A percentile compares a stretch with the other conserved stretches of the same genome.
Evolutionary conservation across 2,797 vertebrate genomes (phyloP).

Genomic region (Scyliorhinus canicula): DNA sequence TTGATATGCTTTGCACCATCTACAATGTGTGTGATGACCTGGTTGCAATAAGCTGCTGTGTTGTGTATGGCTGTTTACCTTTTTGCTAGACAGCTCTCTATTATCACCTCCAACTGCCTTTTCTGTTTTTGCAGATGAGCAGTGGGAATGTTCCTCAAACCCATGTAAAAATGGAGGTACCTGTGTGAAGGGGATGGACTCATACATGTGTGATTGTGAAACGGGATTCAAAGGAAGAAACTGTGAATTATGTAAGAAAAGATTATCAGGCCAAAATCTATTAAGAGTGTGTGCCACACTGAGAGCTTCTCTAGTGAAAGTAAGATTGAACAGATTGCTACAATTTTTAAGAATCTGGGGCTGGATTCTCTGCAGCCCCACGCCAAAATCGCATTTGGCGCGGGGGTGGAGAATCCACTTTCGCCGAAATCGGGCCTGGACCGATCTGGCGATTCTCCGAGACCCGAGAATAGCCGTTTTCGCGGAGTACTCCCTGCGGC

Average conservation of each 20-base stretch:
- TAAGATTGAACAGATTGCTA: background rate
- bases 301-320: background rate
- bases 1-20: background rate
- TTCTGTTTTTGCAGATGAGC: constrained; percentile 52
- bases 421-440: too few relatives aligned
- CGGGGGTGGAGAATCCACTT: too few relatives aligned
- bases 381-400: too few relatives aligned
- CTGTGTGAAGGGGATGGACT: constrained; percentile 57
- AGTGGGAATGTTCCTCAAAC: constrained; percentile 65
- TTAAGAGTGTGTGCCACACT: background rate
- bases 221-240: constrained; percentile 75
- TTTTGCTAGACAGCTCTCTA: background rate
- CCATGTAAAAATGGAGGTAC: constrained; percentile 81
- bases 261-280: background rate
- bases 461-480: too few relatives aligned
- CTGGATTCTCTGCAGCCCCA: too few relatives aligned
- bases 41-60: background rate
- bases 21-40: background rate
- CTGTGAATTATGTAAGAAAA: constrained; percentile 79
- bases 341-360: background rate
- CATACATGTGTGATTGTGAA: constrained; percentile 70
- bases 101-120: background rate
- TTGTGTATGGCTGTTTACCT: background rate
- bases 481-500: too few relatives aligned
- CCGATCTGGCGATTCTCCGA: too few relatives aligned